Evolutionary conservation across 1,140 invertebrate species (phyloP), one percentile per base, ranked within the genome.

Genomic region (Scaptomyza graminum): DNA sequence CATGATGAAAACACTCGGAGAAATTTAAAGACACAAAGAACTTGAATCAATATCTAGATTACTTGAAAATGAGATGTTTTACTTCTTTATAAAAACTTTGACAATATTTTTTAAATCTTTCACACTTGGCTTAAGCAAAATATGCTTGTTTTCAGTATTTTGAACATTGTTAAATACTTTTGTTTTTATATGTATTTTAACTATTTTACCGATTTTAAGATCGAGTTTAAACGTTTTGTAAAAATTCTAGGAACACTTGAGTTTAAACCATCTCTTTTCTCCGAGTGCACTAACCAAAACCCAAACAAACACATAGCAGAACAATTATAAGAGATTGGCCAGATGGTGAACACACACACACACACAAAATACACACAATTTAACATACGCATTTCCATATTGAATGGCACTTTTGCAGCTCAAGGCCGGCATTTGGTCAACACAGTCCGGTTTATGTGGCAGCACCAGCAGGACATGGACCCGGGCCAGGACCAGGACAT

Each of bases 371-470:
- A 50, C 25, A 50, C 25, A 22, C 31, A 50, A 72, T 66, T 59
- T 31, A 44, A 34, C 63, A 59, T 46, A 34, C 25, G 15, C n/a
- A 56, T 79, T 59, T 41, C 12, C 47, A 34, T 64, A 39, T 64
- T 44, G 16, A 43, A 62, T 31, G 13, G 9, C 50, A 7, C 49
- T 81, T 71, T 81, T 71, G 3, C 67, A 85, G 82, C 71, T 88
- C 82, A 56, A 78, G 82, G 67, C 82, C 83, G 28, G 41, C 75
- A 13, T 76, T 70, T 46, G 64, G 76, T 51, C 90, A 91, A 57
- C 83, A 60, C 59, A 81, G 70, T 74, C 90, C 90, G 49, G 80
- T 91, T 16, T 91, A 75, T 66, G 87, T 78, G 18, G 55, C 83
- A 13, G 76, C 79, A 25, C 84, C 69, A 8, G 57, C 62, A 31